phyloP scores from a whole-genome alignment of 2,113 vertebrate species.

The Oenanthe melanoleuca region DNA sequence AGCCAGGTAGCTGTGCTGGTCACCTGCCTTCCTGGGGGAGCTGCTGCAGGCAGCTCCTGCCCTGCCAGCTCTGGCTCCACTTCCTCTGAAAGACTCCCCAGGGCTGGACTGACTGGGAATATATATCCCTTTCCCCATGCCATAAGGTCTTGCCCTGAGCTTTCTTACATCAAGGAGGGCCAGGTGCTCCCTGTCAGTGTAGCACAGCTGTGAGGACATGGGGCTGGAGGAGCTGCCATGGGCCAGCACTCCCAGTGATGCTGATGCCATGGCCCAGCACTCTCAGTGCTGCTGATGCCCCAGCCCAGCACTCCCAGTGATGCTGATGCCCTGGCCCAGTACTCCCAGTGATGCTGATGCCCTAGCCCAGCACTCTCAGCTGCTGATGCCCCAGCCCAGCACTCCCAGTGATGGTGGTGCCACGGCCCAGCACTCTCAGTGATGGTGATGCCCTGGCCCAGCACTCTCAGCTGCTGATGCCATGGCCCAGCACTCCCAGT shows the following conservation, averaged over 20 bases:
- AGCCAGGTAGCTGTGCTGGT: not conserved
- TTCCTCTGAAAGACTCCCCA: not conserved
- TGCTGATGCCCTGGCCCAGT: too few species aligned
- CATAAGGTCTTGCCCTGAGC: not conserved
- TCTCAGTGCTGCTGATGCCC: too few species aligned
- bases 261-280: too few species aligned
- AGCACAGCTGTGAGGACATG: fast-evolving
- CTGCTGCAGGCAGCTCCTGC: not conserved
- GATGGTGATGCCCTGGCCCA: not conserved
- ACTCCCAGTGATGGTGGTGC: too few species aligned
- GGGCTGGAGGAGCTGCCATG: not conserved
- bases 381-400: too few species aligned
- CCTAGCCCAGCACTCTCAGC: not conserved
- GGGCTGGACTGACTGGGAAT: not conserved
- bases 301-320: too few species aligned
- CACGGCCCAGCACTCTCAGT: too few species aligned
- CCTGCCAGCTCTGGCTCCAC: not conserved
- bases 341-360: too few species aligned
- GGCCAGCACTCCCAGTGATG: not conserved
- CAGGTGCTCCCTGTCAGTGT: not conserved
- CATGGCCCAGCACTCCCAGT: too few species aligned
- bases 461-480: not conserved
- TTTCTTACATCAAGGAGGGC: not conserved
- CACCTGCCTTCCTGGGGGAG: not conserved
- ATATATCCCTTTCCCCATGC: not conserved